A percentile compares a stretch with the other conserved stretches of the same genome.
phyloP scores from a whole-genome alignment of 2,113 vertebrate genomes.

The Petrocephalus microphthalmus region DNA sequence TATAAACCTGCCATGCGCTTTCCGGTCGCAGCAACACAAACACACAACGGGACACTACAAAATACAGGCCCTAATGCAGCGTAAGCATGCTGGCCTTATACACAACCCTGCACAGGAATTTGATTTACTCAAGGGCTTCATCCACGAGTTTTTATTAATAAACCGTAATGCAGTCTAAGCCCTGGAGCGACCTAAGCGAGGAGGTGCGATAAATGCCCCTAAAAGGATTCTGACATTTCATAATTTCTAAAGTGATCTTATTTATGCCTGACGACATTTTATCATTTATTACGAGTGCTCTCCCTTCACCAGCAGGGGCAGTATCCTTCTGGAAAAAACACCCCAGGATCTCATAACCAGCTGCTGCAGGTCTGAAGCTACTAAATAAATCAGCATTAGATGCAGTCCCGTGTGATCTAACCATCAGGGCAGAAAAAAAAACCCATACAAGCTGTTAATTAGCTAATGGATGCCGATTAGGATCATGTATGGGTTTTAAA shows the following conservation, averaged over 20 bases:
- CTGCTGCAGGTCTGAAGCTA: neutral
- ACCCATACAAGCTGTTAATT: neutral
- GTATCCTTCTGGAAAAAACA: neutral
- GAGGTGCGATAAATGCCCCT: neutral
- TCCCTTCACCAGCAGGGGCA: conserved; percentile 18
- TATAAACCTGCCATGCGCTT: neutral
- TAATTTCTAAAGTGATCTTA: neutral
- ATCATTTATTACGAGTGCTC: neutral
- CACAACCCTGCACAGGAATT: neutral
- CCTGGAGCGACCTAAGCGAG: neutral
- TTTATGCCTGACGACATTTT: neutral
- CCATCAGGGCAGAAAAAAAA: neutral
- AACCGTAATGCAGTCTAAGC: neutral
- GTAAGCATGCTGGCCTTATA: neutral
- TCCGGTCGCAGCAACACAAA: neutral
- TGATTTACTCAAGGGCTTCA: neutral
- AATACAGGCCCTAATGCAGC: neutral
- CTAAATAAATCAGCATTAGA: neutral
- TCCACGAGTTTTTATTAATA: neutral
- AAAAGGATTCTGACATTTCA: neutral
- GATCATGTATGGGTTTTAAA: neutral
- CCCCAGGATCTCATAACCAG: neutral
- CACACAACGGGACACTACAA: neutral
- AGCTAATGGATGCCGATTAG: conserved; percentile 1
- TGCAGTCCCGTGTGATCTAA: neutral